These are phyloP conservation scores for Barbus barbus DNA, from an alignment of 2,113 vertebrate genomes.

Conservation along the genomic window DNA sequence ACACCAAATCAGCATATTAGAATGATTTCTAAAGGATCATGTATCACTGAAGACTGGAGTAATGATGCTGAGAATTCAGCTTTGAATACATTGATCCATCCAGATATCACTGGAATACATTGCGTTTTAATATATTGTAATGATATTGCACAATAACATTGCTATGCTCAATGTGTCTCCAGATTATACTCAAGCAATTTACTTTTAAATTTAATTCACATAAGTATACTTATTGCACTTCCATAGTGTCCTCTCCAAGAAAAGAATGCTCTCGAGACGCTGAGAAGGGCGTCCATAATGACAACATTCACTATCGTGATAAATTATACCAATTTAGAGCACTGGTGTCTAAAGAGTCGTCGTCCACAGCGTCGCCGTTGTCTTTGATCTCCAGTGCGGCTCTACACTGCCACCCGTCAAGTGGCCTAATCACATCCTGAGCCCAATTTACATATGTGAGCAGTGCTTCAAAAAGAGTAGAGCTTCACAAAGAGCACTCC, in stretches of 20 bases:
- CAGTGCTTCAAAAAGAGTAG: conserved; percentile 7
- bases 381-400: conserved; percentile 34
- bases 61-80: too few species aligned
- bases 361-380: not conserved
- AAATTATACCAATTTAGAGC: conserved; percentile 12
- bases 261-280: not conserved
- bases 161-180: too few species aligned
- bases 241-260: not conserved
- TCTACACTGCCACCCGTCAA: conserved; percentile 36
- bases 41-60: too few species aligned
- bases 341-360: not conserved
- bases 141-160: too few species aligned
- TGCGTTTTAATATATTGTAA: too few species aligned
- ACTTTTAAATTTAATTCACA: not conserved
- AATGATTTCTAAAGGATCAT: too few species aligned
- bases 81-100: too few species aligned
- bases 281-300: not conserved
- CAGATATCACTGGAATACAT: too few species aligned
- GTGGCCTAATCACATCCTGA: conserved; percentile 47
- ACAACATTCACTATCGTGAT: conserved; percentile 12
- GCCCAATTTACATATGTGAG: conserved; percentile 47
- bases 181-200: not conserved
- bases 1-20: too few species aligned
- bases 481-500: conserved; percentile 40
- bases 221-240: not conserved